Evolutionary conservation across 2,888 invertebrate species (phyloP).

Genomic region (Pachymerium ferrugineum): DNA sequence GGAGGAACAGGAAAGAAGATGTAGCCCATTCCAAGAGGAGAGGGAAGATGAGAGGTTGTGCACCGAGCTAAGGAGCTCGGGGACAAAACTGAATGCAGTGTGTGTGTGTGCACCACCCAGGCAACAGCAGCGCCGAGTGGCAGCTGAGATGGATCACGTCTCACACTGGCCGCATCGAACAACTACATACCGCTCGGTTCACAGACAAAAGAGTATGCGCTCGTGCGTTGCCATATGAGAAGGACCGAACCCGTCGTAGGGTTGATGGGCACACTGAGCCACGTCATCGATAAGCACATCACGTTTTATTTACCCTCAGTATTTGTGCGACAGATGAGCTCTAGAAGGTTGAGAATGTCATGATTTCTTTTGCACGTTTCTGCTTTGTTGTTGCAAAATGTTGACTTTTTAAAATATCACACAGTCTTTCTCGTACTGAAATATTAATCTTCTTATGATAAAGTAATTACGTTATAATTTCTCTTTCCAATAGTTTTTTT

Average conservation of each 20-base stretch:
- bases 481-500: no score
- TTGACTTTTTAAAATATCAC: neutral
- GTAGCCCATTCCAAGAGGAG: neutral
- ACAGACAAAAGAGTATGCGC: neutral
- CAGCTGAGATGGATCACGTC: slow-evolving; percentile 22
- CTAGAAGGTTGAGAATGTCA: neutral
- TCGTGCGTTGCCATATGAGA: neutral
- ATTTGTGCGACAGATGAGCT: slow-evolving; percentile 11
- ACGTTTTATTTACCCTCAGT: neutral
- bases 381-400: neutral
- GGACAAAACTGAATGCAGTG: slow-evolving; percentile 3
- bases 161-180: slow-evolving; percentile 4
- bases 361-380: neutral
- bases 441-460: neutral
- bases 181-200: no score
- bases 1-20: slow-evolving; percentile 22
- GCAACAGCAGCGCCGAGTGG: slow-evolving; percentile 27
- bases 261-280: slow-evolving; percentile 9
- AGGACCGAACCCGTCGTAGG: neutral
- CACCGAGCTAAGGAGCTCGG: slow-evolving; percentile 17
- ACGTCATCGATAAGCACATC: slow-evolving; percentile 14
- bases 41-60: neutral
- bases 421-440: neutral
- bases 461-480: no score
- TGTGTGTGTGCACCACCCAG: slow-evolving; percentile 22